These are phyloP conservation scores for Amiota mariae DNA, from an alignment of 2,888 invertebrate species.

Conservation along the genomic window DNA sequence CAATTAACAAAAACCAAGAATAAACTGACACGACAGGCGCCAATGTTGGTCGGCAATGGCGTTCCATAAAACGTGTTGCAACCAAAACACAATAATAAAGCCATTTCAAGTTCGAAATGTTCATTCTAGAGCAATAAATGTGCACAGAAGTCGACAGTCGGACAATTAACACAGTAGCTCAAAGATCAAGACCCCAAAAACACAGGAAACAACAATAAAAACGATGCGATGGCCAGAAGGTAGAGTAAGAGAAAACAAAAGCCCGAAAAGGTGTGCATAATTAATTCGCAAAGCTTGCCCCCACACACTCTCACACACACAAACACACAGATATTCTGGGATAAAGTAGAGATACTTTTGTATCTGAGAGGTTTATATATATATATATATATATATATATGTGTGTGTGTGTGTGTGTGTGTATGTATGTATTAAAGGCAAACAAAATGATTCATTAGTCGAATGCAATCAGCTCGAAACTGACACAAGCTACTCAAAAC, in stretches of 20 bases:
- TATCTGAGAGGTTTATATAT: not conserved
- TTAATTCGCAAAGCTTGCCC: slow-evolving; percentile 67
- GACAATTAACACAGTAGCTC: slow-evolving; percentile 73
- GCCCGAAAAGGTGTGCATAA: slow-evolving; percentile 69
- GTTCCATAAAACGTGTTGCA: slow-evolving; percentile 39
- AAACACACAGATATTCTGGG: slow-evolving; percentile 37
- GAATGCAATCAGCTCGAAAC: slow-evolving; percentile 63
- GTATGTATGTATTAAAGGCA: slow-evolving; percentile 23
- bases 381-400: no score
- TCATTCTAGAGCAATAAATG: slow-evolving; percentile 30
- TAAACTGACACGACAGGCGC: slow-evolving; percentile 45
- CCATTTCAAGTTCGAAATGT: slow-evolving; percentile 63
- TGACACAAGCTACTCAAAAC: slow-evolving; percentile 53
- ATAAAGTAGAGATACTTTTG: not conserved
- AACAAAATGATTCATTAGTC: slow-evolving; percentile 71
- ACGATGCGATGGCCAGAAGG: slow-evolving; percentile 30
- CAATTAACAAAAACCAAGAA: slow-evolving; percentile 54
- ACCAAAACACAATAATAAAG: slow-evolving; percentile 60
- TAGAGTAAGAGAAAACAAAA: slow-evolving; percentile 38
- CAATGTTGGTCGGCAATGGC: slow-evolving; percentile 36
- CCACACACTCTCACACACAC: slow-evolving; percentile 47
- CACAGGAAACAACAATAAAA: slow-evolving; percentile 34
- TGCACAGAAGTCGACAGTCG: slow-evolving; percentile 45
- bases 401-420: slow-evolving; percentile 21
- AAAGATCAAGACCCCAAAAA: slow-evolving; percentile 71